Evolutionary conservation across 2,797 vertebrate species (phyloP), one percentile per base, ranked within the genome.

Genomic region (Microtus agrestis): DNA sequence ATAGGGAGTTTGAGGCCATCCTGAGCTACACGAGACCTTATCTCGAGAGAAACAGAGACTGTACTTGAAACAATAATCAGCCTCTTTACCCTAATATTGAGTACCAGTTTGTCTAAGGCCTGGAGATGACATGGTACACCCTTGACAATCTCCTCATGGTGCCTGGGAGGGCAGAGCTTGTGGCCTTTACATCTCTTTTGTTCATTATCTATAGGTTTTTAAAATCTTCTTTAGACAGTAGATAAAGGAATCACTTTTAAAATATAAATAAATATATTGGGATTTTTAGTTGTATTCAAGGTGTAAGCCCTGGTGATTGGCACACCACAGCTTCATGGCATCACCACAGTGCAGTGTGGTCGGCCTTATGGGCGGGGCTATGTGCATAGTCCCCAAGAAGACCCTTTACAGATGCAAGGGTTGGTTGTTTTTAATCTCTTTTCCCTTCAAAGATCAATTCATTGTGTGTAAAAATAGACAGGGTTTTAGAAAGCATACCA

Each of bases 171-270:
- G 10, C 78, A 87, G 29, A 95, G 21, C 29, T 87, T 84, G 54
- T 87, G 91, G 29, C 89, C 65, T 94, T 96, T 93, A n/a, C 51
- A 69, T 93, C 92, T 90, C 51, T 1, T 74, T 90, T 96, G 37
- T 71, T 91, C 78, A n/a, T 43, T 91, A 78, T 78, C 7, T 48
- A 8, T 88, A 25, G 7, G 19, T 78, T 93, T 29, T 93, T 92
- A 94, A 43, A n/a, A 19, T 93, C 43, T 94, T 89, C 89, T 84
- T 80, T 59, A 61, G 54, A 81, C 13, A 61, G 4, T 23, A 61
- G 80, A 40, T 73, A 89, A 61, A 21, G 84, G 11, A 90, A 95
- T 71, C 21, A 37, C 94, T 56, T 92, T 95, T 91, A 31, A 91
- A 92, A 77, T 95, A 94, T 71, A 40, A 91, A 90, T 93, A 93